Evolutionary conservation across 2,113 vertebrate species (phyloP), one percentile per base, ranked within the genome.

Genomic region (Empidonax traillii): DNA sequence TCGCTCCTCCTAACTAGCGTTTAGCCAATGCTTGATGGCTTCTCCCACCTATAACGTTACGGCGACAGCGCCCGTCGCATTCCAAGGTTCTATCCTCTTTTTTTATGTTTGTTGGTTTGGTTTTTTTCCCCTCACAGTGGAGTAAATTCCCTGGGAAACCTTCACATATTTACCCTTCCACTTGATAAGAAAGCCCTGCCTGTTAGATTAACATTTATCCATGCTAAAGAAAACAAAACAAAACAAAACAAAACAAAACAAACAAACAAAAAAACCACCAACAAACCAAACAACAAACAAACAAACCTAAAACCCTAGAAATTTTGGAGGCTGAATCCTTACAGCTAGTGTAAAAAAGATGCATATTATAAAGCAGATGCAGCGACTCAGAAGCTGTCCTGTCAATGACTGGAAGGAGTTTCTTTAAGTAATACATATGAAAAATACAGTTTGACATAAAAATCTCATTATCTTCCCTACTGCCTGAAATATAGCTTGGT

Each of bases 401-500:
- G 63, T 44, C 1, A 0, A 17, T 10, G 15, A 13, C 58, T 74
- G 55, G 51, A 85, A 77, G 4, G 1, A 80, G 74, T 24, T 31
- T 14, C 35, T 94, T 81, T 43, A 88, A 88, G 71, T 55, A 80
- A 89, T 35, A 67, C 25, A 39, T 51, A 62, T 12, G 35, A 88
- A 94, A 87, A 95, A 75, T 56, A 78, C 10, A 9, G 35, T 67
- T 90, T 67, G 49, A 88, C 47, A 84, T 67, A 72, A 93, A 94
- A 88, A 82, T 65, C 56, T 88, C 85, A 89, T 92, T 88, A 71
- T n/a, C 41, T 52, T 58, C 47, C 52, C 1, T 0, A 23, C 53
- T 37, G 75, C 16, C 15, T 55, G 49, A 90, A 68, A 86, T 69
- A 28, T 20, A 55, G 14, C 2, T 1, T 44, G 20, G 58, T 51